Evolutionary conservation across 1,140 invertebrate species (phyloP).

Genomic region (Drosophila lowei): DNA sequence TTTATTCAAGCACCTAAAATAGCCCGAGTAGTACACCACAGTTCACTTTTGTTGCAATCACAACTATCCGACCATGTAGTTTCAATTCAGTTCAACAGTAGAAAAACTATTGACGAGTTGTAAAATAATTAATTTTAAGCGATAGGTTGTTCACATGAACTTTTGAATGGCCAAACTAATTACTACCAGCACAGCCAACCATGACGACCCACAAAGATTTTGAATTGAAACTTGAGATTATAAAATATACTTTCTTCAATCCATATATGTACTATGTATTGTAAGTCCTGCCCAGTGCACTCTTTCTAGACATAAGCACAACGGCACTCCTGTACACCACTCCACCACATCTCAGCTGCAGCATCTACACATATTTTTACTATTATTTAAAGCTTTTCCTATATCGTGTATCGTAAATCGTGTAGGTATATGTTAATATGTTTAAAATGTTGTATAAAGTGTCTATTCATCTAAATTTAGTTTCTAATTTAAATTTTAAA

Average conservation of each 20-base stretch:
- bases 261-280: constrained; percentile 26
- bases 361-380: constrained; percentile 48
- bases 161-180: constrained; percentile 44
- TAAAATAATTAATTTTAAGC: constrained; percentile 68
- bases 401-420: constrained; percentile 65
- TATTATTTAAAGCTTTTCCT: constrained; percentile 70
- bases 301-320: constrained; percentile 20
- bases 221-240: constrained; percentile 63
- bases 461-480: constrained; percentile 72
- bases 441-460: constrained; percentile 73
- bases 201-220: constrained; percentile 3
- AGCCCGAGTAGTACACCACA: neutral
- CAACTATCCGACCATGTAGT: constrained; percentile 14
- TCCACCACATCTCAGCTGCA: constrained; percentile 35
- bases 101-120: constrained; percentile 38
- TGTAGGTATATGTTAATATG: constrained; percentile 56
- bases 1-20: constrained; percentile 28
- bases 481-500: constrained; percentile 75
- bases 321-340: constrained; percentile 5
- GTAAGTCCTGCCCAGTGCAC: constrained; percentile 30
- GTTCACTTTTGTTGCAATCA: neutral
- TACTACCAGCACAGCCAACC: constrained; percentile 11
- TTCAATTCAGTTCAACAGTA: constrained; percentile 18
- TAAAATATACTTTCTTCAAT: constrained; percentile 30
- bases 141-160: constrained; percentile 44